phyloP scores from a whole-genome alignment of 2,797 vertebrate species.

The Microctenopoma lineatum region DNA sequence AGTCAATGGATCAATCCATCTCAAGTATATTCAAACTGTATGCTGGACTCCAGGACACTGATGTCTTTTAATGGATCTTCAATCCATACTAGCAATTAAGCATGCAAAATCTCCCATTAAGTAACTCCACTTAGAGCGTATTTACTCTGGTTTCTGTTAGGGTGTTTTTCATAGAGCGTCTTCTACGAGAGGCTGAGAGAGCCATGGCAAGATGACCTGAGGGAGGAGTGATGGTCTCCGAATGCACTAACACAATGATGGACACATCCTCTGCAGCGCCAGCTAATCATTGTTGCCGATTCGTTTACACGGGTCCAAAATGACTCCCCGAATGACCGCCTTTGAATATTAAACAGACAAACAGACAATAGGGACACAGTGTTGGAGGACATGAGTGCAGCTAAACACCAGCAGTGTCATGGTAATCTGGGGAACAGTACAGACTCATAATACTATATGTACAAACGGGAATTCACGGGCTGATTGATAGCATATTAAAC shows the following conservation, averaged over 20 bases:
- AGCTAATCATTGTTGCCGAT: slow-evolving; percentile 81
- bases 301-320: slow-evolving; percentile 83
- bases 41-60: slow-evolving; percentile 70
- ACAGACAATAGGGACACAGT: slow-evolving; percentile 71
- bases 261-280: slow-evolving; percentile 75
- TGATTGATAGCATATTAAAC: slow-evolving; percentile 79
- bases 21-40: slow-evolving; percentile 78
- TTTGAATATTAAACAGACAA: slow-evolving; percentile 84
- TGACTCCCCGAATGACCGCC: slow-evolving; percentile 80
- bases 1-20: slow-evolving; percentile 82
- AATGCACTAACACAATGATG: slow-evolving; percentile 72
- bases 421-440: slow-evolving; percentile 54
- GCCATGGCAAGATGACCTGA: slow-evolving; percentile 52
- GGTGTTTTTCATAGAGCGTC: slow-evolving; percentile 57
- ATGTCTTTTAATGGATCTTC: slow-evolving; percentile 82
- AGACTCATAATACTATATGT: slow-evolving; percentile 62
- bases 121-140: slow-evolving; percentile 78
- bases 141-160: slow-evolving; percentile 70
- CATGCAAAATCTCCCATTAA: slow-evolving; percentile 81
- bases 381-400: slow-evolving; percentile 70
- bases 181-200: slow-evolving; percentile 46
- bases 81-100: slow-evolving; percentile 83
- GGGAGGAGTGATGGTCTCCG: slow-evolving; percentile 64
- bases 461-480: slow-evolving; percentile 63
- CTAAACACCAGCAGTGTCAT: slow-evolving; percentile 58